phyloP scores from a whole-genome alignment of 1,140 invertebrate genomes.

The Heterodera carotae region DNA sequence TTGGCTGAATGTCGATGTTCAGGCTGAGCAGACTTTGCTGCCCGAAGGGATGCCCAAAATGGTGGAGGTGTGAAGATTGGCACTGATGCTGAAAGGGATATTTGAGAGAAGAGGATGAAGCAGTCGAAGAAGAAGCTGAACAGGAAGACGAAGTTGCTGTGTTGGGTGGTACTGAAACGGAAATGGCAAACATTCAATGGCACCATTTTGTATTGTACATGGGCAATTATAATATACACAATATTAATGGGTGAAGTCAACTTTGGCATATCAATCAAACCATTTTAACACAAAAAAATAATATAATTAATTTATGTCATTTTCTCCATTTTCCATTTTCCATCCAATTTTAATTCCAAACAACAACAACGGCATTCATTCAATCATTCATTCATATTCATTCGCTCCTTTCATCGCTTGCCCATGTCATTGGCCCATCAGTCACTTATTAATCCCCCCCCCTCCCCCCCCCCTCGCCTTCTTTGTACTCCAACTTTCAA shows the following conservation, averaged over 20 bases:
- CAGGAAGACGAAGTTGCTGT: neutral
- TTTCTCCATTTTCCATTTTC: constrained; percentile 1
- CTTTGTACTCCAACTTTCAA: neutral
- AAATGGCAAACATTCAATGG: neutral
- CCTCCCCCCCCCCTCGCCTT: neutral
- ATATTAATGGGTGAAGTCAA: neutral
- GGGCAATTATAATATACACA: neutral
- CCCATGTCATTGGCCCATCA: neutral
- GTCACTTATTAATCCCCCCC: constrained; percentile 7
- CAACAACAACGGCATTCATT: too few species aligned
- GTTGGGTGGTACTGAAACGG: too few species aligned
- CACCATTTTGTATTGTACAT: neutral
- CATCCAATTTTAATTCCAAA: neutral
- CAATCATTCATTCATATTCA: neutral
- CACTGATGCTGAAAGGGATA: neutral
- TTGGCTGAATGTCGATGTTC: constrained; percentile 14
- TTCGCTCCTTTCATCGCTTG: neutral
- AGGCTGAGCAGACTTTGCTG: constrained; percentile 15
- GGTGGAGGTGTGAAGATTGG: neutral
- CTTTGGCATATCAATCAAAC: neutral
- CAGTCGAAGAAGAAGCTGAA: neutral
- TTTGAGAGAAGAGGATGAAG: constrained; percentile 4
- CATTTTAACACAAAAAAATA: too few species aligned
- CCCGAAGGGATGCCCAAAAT: neutral
- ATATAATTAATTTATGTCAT: neutral